Evolutionary conservation across 2,888 invertebrate genomes (phyloP), one percentile per base, ranked within the genome.

Genomic region (Protula sp.): DNA sequence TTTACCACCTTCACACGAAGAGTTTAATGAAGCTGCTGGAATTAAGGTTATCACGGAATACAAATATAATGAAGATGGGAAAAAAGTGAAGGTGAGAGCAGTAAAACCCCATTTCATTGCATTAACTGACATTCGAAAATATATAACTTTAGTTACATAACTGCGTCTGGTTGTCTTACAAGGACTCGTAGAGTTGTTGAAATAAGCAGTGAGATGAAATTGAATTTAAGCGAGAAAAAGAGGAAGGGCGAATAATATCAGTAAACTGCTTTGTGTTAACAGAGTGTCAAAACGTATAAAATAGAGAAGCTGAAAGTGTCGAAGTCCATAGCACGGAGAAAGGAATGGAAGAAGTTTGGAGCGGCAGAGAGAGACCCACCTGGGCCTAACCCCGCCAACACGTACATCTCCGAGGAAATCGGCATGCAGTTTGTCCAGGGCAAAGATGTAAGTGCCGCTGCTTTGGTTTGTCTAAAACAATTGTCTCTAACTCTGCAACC

Each of bases 371-470:
- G 85, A 76, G 98, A 99, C 78, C 91, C 94, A 72, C 91, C 94
- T n/a, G 97, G 98, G 0, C 98, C 98, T 0, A 94, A 98, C 81
- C 92, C 94, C 24, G 90, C 95, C n/a, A 98, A 95, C 3, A 99
- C 98, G 1, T 91, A 94, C 74, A 91, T 92, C 1, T 90, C 91
- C 64, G 98, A 98, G 84, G 77, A 78, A 30, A 92, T 98, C 4
- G 90, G 87, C 74, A 93, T 99, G 92, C 94, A 82, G 74, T 84
- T 83, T 69, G 77, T 81, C 1, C 72, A 77, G 24, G 77, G 76
- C 58, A 82, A 80, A 68, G 82, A 82, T 67, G 82, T 61, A 55
- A 29, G 45, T n/a, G n/a, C n/a, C n/a, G n/a, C n/a, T n/a, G n/a
- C n/a, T n/a, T n/a, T n/a, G n/a, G n/a, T n/a, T n/a, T n/a, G n/a